These are phyloP conservation scores for Camponotus vicinus DNA, from an alignment of 1,140 invertebrate species.

Conservation along the genomic window DNA sequence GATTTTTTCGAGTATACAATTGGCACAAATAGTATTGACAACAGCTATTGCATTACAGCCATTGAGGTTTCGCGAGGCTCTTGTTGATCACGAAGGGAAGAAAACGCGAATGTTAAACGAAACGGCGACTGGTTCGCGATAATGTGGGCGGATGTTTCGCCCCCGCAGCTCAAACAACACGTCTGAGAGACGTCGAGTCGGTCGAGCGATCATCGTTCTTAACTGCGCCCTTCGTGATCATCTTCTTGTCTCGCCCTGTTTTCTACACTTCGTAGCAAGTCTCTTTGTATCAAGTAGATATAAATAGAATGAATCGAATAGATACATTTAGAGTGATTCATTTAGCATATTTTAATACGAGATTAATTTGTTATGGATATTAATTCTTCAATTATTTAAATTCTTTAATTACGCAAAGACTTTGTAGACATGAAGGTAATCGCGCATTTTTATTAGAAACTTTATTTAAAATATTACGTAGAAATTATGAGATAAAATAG, in stretches of 20 bases:
- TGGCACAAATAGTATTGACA: conserved; percentile 16
- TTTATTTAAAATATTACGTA: not conserved
- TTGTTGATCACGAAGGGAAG: conserved; percentile 39
- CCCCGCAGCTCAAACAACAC: conserved; percentile 70
- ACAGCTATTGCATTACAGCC: conserved; percentile 8
- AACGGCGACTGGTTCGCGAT: conserved; percentile 56
- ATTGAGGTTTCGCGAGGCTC: conserved; percentile 5
- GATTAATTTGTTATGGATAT: not conserved
- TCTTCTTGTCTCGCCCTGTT: conserved; percentile 25
- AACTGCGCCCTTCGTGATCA: conserved; percentile 25
- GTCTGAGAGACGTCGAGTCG: conserved; percentile 24
- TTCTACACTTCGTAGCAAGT: conserved; percentile 27
- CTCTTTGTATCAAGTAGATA: conserved; percentile 43
- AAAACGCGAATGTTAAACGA: conserved; percentile 44
- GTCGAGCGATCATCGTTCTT: conserved; percentile 9
- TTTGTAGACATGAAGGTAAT: not conserved
- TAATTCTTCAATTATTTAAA: too few relatives aligned
- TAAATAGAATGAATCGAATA: not conserved
- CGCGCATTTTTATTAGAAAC: not conserved
- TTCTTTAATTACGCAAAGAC: too few relatives aligned
- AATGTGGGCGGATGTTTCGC: conserved; percentile 76
- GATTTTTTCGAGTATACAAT: conserved; percentile 53
- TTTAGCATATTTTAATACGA: not conserved
- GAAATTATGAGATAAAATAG: not conserved
- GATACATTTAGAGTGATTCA: not conserved